These are phyloP conservation scores for Allobates femoralis DNA, from an alignment of 2,797 vertebrate species.

Conservation along the genomic window DNA sequence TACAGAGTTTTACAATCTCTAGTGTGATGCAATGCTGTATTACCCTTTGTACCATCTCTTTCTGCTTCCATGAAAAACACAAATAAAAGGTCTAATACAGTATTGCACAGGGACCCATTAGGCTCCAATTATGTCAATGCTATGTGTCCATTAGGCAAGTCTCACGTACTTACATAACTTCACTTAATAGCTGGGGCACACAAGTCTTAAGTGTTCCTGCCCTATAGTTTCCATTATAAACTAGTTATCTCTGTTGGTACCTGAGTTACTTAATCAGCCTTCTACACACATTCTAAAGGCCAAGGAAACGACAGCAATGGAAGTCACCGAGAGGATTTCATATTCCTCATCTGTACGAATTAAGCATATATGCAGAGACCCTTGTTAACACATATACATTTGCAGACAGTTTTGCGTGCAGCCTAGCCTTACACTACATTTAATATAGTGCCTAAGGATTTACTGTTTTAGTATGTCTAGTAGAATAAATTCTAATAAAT, in stretches of 20 bases:
- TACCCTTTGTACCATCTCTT: neutral
- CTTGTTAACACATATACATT: neutral
- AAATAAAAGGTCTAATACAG: neutral
- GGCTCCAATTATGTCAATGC: slow-evolving; percentile 2
- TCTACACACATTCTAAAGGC: neutral
- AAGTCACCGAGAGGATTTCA: neutral
- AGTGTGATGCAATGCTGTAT: neutral
- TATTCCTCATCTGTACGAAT: neutral
- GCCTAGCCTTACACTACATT: neutral
- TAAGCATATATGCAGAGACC: neutral
- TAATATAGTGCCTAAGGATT: neutral
- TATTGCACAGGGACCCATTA: neutral
- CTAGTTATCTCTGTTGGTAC: slow-evolving; percentile 23
- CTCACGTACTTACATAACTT: slow-evolving; percentile 23
- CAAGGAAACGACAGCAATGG: neutral
- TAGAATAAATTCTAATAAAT: neutral
- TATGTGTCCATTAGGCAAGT: slow-evolving; percentile 11
- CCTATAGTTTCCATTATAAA: slow-evolving; percentile 28
- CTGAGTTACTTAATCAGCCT: neutral
- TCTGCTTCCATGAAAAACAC: neutral
- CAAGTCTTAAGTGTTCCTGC: slow-evolving; percentile 20
- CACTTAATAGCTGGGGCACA: slow-evolving; percentile 6
- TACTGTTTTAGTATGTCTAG: neutral
- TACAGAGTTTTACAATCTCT: neutral
- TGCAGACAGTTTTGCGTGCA: neutral